Conservation (phyloP, 1,140 invertebrate genomes). For the Oncopodura yosiiana region DNA sequence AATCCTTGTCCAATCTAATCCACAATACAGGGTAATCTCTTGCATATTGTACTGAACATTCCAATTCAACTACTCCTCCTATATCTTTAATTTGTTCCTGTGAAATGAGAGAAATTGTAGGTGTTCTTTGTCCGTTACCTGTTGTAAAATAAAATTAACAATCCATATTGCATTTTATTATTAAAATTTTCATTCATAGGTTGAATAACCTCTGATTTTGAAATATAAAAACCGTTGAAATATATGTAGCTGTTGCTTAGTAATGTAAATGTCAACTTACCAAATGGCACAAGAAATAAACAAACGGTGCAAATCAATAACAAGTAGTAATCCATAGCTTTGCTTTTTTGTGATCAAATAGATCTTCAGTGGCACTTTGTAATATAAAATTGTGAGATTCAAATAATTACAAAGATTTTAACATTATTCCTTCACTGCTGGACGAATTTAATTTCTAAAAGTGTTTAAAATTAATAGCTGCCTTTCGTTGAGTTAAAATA, state of each 20-base stretch:
- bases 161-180: neutral
- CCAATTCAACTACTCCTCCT: conserved; percentile 72
- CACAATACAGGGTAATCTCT: conserved; percentile 75
- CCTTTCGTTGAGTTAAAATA: too few relatives aligned
- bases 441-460: too few relatives aligned
- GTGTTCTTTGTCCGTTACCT: conserved; percentile 62
- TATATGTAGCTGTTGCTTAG: neutral
- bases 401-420: too few relatives aligned
- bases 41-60: conserved; percentile 80
- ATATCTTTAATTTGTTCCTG: conserved; percentile 86
- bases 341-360: too few relatives aligned
- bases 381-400: too few relatives aligned
- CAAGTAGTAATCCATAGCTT: neutral
- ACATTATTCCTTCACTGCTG: too few relatives aligned
- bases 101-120: conserved; percentile 81
- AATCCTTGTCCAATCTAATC: conserved; percentile 56
- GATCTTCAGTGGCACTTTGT: too few relatives aligned
- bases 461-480: too few relatives aligned
- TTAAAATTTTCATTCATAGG: too few relatives aligned
- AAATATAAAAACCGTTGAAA: neutral
- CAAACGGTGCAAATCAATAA: conserved; percentile 4
- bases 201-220: neutral
- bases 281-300: too few relatives aligned
- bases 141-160: conserved; percentile 16
- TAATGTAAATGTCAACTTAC: neutral